Evolutionary conservation across 1,140 invertebrate genomes (phyloP).

Genomic region (Hermatobates lingyangjiaoensis): DNA sequence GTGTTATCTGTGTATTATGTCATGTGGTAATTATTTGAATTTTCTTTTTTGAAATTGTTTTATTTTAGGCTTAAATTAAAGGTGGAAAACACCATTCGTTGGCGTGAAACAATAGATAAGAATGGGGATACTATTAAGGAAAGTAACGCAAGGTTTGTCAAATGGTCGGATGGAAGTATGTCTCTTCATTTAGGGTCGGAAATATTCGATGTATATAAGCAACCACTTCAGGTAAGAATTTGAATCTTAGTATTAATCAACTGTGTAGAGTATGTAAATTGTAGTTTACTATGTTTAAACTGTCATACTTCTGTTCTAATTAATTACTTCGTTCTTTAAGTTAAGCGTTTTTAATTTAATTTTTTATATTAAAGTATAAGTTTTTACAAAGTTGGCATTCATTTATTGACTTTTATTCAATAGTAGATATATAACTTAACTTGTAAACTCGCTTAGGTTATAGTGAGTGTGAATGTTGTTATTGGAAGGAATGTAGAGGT

Average conservation of each 20-base stretch:
- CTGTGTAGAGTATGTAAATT: constrained; percentile 6
- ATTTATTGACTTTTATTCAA: too few species aligned
- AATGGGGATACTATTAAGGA: constrained; percentile 69
- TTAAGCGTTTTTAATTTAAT: not conserved
- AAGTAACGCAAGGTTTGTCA: constrained; percentile 87
- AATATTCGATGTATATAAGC: constrained; percentile 94
- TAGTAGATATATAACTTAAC: too few species aligned
- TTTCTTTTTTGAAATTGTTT: constrained; percentile 1
- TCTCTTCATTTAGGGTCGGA: constrained; percentile 92
- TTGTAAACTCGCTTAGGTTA: too few species aligned
- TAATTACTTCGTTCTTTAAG: not conserved
- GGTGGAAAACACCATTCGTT: constrained; percentile 95
- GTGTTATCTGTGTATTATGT: constrained; percentile 19
- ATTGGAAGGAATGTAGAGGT: too few species aligned
- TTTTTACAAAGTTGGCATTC: too few species aligned
- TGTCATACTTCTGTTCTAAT: too few species aligned
- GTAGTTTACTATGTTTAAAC: not conserved
- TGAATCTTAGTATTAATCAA: too few species aligned
- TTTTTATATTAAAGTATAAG: not conserved
- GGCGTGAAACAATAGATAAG: constrained; percentile 72
- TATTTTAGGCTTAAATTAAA: constrained; percentile 55
- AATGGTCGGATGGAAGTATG: constrained; percentile 96
- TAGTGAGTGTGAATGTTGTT: too few species aligned
- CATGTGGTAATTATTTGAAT: constrained; percentile 1
- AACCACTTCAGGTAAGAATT: constrained; percentile 66